These are phyloP conservation scores for Caenorhabditis panamensis DNA, from an alignment of 2,888 invertebrate species.

Conservation along the genomic window DNA sequence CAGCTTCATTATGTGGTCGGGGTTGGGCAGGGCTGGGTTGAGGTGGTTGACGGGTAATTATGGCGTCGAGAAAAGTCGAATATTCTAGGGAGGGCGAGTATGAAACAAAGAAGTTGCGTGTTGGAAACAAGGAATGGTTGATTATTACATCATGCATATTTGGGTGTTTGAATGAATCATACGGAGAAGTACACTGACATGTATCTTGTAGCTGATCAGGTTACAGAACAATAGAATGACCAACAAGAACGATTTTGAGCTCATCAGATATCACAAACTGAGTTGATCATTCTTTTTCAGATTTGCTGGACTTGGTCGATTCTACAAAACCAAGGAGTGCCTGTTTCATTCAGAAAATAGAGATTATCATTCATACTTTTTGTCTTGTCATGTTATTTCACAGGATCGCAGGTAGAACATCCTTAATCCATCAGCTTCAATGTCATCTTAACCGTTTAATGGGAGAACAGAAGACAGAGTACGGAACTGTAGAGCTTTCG, in stretches of 20 bases:
- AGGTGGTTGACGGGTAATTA: slow-evolving; percentile 50
- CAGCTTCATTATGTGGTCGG: slow-evolving; percentile 51
- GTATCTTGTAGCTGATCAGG: slow-evolving; percentile 1
- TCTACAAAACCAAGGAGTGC: no score
- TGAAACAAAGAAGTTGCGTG: slow-evolving; percentile 45
- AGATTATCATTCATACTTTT: background rate
- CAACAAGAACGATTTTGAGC: background rate
- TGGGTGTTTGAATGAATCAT: slow-evolving; percentile 42
- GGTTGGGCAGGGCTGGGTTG: slow-evolving; percentile 34
- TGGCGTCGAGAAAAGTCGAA: slow-evolving; percentile 50
- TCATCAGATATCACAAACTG: no score
- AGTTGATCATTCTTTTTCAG: no score
- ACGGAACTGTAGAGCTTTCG: slow-evolving; percentile 56
- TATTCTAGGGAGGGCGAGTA: slow-evolving; percentile 36
- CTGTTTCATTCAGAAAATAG: no score
- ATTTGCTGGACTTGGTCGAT: no score
- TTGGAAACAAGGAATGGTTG: slow-evolving; percentile 39
- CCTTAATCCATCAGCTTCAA: slow-evolving; percentile 47
- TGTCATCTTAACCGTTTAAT: slow-evolving; percentile 21
- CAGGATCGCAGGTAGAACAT: background rate
- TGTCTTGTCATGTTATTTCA: background rate
- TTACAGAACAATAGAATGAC: background rate
- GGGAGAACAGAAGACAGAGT: slow-evolving; percentile 47
- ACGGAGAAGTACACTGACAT: slow-evolving; percentile 12
- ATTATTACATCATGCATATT: slow-evolving; percentile 61